Evolutionary conservation across 2,888 invertebrate species (phyloP).

Genomic region (Mellilla xanthometata): DNA sequence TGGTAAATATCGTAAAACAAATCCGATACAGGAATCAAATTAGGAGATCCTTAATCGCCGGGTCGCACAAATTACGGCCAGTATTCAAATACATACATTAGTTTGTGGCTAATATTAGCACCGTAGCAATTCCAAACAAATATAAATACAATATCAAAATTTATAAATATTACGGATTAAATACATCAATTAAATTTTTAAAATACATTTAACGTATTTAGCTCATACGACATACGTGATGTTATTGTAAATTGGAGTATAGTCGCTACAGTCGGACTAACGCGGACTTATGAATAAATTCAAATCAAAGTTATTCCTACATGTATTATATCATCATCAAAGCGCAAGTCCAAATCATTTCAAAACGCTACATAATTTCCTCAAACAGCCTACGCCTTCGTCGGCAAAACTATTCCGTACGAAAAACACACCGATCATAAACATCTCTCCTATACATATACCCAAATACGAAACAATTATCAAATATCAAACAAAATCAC

Average conservation of each 20-base stretch:
- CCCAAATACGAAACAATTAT: slow-evolving; percentile 37
- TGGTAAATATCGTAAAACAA: too few species aligned
- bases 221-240: slow-evolving; percentile 2
- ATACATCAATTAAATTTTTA: too few species aligned
- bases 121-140: slow-evolving; percentile 2
- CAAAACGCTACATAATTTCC: slow-evolving; percentile 22
- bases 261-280: slow-evolving; percentile 6
- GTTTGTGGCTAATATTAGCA: slow-evolving; percentile 4
- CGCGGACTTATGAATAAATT: slow-evolving; percentile 2
- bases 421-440: slow-evolving; percentile 14
- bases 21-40: neutral
- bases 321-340: slow-evolving; percentile 8
- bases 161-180: neutral
- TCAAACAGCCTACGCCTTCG: slow-evolving; percentile 19
- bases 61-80: too few species aligned
- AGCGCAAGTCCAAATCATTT: slow-evolving; percentile 19
- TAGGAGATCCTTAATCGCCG: too few species aligned
- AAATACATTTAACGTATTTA: neutral
- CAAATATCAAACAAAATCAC: slow-evolving; percentile 34
- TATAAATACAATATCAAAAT: slow-evolving; percentile 9
- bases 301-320: slow-evolving; percentile 6
- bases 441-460: slow-evolving; percentile 27
- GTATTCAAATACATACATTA: neutral
- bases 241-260: slow-evolving; percentile 10
- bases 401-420: slow-evolving; percentile 15